Evolutionary conservation across 2,797 vertebrate genomes (phyloP).

Genomic region (Hypotaenidia okinawae): DNA sequence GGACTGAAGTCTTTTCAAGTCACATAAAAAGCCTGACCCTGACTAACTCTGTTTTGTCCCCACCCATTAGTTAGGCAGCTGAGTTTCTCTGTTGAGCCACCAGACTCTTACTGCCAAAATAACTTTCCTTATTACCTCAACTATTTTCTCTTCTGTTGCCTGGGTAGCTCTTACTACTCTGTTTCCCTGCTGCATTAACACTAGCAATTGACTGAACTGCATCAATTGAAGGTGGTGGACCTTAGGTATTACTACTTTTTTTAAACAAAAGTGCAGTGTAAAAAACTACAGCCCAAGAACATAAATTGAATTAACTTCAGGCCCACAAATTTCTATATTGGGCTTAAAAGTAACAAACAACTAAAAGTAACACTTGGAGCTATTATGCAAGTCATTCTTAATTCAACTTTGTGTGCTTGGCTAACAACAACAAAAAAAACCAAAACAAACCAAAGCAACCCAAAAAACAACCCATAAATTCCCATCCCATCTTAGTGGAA

Average conservation of each 20-base stretch:
- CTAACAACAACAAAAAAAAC: background rate
- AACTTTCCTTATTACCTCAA: background rate
- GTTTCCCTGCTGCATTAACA: background rate
- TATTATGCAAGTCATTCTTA: background rate
- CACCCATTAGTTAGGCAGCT: background rate
- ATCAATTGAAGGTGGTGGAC: rapidly evolving
- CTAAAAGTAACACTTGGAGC: background rate
- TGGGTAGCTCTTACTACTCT: background rate
- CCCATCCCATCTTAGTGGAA: background rate
- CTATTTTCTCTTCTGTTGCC: background rate
- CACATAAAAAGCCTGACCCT: background rate
- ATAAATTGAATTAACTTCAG: background rate
- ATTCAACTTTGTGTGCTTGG: background rate
- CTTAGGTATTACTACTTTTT: background rate
- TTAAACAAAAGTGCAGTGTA: background rate
- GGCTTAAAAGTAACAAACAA: background rate
- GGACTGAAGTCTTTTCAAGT: background rate
- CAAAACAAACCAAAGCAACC: too few relatives aligned
- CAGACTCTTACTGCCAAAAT: background rate
- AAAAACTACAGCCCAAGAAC: background rate
- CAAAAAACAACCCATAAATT: background rate
- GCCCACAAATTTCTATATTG: background rate
- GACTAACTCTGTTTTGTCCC: background rate
- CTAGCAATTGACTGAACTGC: background rate
- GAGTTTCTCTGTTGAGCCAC: background rate